These are phyloP conservation scores for Pocillopora verrucosa DNA, from an alignment of 64 coral and sea anemone species.

Conservation along the genomic window DNA sequence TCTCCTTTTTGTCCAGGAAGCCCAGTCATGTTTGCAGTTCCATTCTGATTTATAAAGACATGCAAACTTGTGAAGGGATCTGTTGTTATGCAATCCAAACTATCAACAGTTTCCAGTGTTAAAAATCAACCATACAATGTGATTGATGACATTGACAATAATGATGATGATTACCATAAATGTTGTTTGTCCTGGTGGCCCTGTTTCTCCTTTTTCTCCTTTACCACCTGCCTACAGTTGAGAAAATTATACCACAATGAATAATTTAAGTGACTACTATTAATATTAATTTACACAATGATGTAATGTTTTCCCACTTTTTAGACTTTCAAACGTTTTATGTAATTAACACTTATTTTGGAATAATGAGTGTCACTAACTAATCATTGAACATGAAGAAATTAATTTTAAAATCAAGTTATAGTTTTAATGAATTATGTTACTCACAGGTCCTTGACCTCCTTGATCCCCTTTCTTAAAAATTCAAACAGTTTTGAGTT, in stretches of 20 bases:
- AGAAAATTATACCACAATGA: not conserved
- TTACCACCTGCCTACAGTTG: conserved; percentile 3
- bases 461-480: conserved; percentile 57
- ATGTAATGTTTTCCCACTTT: too few relatives aligned
- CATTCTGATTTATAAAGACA: conserved; percentile 19
- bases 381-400: not conserved
- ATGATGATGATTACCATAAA: conserved; percentile 8
- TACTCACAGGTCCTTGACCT: conserved; percentile 39
- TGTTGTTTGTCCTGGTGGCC: conserved; percentile 15
- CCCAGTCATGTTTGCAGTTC: conserved; percentile 27
- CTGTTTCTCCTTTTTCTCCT: conserved; percentile 35
- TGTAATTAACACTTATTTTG: too few relatives aligned
- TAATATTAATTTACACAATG: too few relatives aligned
- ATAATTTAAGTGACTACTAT: not conserved
- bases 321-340: too few relatives aligned
- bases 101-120: too few relatives aligned
- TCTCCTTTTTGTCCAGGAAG: conserved; percentile 49
- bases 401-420: not conserved
- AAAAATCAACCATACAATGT: too few relatives aligned
- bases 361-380: too few relatives aligned
- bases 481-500: not conserved
- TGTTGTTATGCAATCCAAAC: too few relatives aligned
- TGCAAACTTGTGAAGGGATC: not conserved
- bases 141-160: too few relatives aligned
- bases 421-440: not conserved